These are phyloP conservation scores for Eupsilia transversa DNA, from an alignment of 2,888 invertebrate species.

Conservation along the genomic window DNA sequence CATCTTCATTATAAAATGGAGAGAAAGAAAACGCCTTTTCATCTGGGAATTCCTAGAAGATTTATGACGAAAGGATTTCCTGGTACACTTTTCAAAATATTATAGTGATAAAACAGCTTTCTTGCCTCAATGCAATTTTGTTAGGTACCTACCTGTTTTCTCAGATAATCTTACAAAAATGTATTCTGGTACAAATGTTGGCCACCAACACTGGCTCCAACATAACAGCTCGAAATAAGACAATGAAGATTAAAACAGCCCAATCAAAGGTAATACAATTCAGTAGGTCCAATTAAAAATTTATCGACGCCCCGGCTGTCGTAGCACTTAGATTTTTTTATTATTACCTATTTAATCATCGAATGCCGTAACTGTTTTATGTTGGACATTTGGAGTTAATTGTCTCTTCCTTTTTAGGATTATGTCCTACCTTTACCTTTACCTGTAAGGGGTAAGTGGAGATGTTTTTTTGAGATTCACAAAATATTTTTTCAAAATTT, in stretches of 20 bases:
- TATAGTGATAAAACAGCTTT: too few species aligned
- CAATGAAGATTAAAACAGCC: constrained; percentile 67
- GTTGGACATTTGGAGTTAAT: constrained; percentile 62
- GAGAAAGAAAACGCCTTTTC: too few species aligned
- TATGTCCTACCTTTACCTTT: constrained; percentile 11
- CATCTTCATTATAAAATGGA: too few species aligned
- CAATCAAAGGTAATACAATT: constrained; percentile 73
- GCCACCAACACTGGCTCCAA: background rate
- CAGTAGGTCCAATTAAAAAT: constrained; percentile 58
- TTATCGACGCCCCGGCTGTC: constrained; percentile 65
- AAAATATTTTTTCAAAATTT: background rate
- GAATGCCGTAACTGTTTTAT: constrained; percentile 76
- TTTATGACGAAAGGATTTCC: background rate
- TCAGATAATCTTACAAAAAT: too few species aligned
- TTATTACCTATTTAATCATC: constrained; percentile 79
- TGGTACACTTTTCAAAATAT: background rate
- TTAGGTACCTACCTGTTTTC: too few species aligned
- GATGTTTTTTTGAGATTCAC: background rate
- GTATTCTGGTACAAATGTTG: too few species aligned
- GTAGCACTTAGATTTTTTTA: constrained; percentile 71
- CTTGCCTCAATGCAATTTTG: too few species aligned
- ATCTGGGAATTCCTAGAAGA: background rate
- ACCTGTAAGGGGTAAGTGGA: background rate
- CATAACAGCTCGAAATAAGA: constrained; percentile 55
- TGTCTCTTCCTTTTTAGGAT: constrained; percentile 43